phyloP scores from a whole-genome alignment of 2,888 invertebrate genomes.

The Neoitamus cyanurus region DNA sequence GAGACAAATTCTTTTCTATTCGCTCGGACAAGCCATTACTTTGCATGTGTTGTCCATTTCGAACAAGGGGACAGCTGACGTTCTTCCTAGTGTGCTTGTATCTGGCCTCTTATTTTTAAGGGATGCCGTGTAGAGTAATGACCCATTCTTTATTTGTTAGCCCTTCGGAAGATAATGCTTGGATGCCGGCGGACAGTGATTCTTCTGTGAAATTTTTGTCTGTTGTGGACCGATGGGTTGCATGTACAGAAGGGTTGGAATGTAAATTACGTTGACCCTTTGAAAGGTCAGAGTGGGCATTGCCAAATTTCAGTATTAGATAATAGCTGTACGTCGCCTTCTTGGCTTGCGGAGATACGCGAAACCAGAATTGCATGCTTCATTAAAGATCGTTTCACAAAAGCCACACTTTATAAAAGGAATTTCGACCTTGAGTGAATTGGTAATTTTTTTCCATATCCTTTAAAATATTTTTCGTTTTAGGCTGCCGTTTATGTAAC shows the following conservation, averaged over 20 bases:
- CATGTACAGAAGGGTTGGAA: slow-evolving; percentile 41
- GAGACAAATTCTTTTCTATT: not conserved
- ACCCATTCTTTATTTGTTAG: not conserved
- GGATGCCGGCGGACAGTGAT: not conserved
- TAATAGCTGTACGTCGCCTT: too few relatives aligned
- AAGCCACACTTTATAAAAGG: too few relatives aligned
- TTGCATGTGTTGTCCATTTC: not conserved
- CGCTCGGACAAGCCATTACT: not conserved
- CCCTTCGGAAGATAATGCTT: not conserved
- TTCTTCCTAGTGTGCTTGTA: not conserved
- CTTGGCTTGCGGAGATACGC: not conserved
- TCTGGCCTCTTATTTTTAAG: not conserved
- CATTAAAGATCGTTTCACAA: too few relatives aligned
- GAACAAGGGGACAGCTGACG: not conserved
- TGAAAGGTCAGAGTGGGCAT: not conserved
- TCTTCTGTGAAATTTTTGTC: not conserved
- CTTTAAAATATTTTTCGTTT: too few relatives aligned
- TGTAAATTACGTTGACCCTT: slow-evolving; percentile 50
- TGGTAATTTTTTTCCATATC: too few relatives aligned
- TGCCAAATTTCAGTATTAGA: slow-evolving; percentile 4
- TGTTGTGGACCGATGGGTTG: slow-evolving; percentile 2
- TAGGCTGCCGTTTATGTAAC: too few relatives aligned
- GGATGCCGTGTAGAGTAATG: not conserved
- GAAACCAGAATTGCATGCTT: too few relatives aligned
- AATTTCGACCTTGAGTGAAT: too few relatives aligned